Evolutionary conservation across 2,113 vertebrate genomes (phyloP).

Genomic region (Macrotis lagotis): DNA sequence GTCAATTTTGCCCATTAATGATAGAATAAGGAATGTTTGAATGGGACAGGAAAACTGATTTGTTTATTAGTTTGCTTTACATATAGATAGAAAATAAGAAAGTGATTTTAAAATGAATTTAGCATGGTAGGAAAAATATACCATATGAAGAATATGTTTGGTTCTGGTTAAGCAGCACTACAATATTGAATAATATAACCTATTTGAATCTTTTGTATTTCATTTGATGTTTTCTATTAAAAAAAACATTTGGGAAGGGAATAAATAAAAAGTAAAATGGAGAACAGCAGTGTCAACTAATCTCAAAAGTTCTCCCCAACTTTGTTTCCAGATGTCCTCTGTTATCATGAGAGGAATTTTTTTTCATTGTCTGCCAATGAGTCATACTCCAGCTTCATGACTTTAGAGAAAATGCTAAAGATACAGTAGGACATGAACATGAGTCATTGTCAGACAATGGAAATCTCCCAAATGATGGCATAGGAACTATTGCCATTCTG

Average conservation of each 20-base stretch:
- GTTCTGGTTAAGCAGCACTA: background rate
- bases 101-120: background rate
- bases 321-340: constrained; percentile 47
- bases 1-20: background rate
- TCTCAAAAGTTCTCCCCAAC: constrained; percentile 25
- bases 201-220: background rate
- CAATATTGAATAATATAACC: background rate
- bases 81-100: background rate
- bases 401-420: constrained; percentile 26
- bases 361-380: constrained; percentile 64
- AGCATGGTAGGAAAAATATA: background rate
- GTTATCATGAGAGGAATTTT: constrained; percentile 19
- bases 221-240: background rate
- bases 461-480: background rate
- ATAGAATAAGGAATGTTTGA: background rate
- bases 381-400: constrained; percentile 45
- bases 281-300: constrained; percentile 10
- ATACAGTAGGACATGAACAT: constrained; percentile 8
- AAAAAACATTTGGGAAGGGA: background rate
- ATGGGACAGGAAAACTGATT: background rate
- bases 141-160: background rate
- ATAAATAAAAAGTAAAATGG: background rate
- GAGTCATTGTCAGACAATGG: constrained; percentile 56
- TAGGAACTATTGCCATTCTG: constrained; percentile 10
- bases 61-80: background rate